phyloP scores from a whole-genome alignment of 2,888 invertebrate genomes.

The Pantelozetes paolii region DNA sequence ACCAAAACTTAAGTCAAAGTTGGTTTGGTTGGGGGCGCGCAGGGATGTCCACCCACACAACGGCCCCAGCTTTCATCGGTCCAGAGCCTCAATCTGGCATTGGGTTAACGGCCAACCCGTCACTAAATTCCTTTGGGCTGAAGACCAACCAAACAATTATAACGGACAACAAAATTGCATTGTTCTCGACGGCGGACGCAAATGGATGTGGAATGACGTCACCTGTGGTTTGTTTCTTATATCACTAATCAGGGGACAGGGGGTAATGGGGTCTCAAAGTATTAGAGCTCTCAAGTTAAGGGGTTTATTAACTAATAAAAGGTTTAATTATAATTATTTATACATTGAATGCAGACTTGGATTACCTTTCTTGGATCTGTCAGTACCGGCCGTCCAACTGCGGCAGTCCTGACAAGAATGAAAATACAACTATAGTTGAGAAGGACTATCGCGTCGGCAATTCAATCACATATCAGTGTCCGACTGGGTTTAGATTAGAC shows the following conservation, averaged over 20 bases:
- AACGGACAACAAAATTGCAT: conserved; percentile 92
- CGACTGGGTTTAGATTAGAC: conserved; percentile 72
- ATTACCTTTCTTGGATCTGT: conserved; percentile 88
- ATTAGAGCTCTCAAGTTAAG: no score
- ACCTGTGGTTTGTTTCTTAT: conserved; percentile 62
- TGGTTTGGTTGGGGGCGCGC: conserved; percentile 86
- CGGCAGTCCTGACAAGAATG: conserved; percentile 72
- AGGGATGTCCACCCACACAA: conserved; percentile 71
- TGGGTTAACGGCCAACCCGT: conserved; percentile 61
- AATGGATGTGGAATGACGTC: conserved; percentile 91
- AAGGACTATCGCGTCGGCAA: conserved; percentile 57
- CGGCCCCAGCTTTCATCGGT: conserved; percentile 61
- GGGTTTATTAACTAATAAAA: no score
- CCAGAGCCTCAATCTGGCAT: conserved; percentile 41
- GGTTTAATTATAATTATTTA: no score
- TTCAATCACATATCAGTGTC: conserved; percentile 69
- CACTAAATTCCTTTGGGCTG: conserved; percentile 68
- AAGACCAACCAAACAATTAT: conserved; percentile 91
- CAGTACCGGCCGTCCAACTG: conserved; percentile 70
- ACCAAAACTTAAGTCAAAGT: conserved; percentile 60
- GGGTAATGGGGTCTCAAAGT: no score
- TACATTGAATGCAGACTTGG: conserved; percentile 59
- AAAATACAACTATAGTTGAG: conserved; percentile 75
- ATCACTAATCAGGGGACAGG: background rate
- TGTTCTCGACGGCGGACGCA: conserved; percentile 81